Conservation (phyloP, 2,113 vertebrate species). For the Eulemur rufifrons region DNA sequence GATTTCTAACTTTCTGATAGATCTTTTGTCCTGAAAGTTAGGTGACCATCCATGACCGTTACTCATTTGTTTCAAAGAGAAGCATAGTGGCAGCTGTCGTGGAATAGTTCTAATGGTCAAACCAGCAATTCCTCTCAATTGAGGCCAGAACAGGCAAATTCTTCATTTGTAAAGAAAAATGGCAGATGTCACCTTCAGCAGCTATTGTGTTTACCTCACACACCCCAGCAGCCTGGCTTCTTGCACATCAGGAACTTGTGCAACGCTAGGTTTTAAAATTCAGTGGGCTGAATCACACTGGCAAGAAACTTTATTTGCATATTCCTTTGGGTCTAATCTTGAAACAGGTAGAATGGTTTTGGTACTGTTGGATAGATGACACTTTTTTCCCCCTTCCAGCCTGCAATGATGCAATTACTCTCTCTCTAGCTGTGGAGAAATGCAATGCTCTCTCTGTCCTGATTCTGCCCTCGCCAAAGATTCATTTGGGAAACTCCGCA, state of each 20-base stretch:
- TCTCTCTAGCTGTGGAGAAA: neutral
- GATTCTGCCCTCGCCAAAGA: neutral
- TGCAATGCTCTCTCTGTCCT: neutral
- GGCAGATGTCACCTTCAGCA: neutral
- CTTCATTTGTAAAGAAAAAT: neutral
- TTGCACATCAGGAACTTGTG: neutral
- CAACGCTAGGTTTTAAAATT: neutral
- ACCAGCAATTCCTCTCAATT: neutral
- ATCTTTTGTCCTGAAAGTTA: neutral
- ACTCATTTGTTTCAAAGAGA: slow-evolving; percentile 27
- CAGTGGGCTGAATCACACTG: neutral
- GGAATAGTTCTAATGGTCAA: neutral
- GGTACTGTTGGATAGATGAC: neutral
- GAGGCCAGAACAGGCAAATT: neutral
- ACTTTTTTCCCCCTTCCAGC: neutral
- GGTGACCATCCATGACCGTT: neutral
- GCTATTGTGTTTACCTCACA: neutral
- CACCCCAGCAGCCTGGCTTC: neutral
- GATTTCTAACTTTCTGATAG: neutral
- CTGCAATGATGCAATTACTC: neutral
- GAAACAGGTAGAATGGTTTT: neutral
- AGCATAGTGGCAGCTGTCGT: neutral
- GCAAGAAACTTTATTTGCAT: neutral
- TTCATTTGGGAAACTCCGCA: neutral
- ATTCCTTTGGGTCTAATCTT: neutral